phyloP scores from a whole-genome alignment of 2,113 vertebrate species.

The Manacus vitellinus region DNA sequence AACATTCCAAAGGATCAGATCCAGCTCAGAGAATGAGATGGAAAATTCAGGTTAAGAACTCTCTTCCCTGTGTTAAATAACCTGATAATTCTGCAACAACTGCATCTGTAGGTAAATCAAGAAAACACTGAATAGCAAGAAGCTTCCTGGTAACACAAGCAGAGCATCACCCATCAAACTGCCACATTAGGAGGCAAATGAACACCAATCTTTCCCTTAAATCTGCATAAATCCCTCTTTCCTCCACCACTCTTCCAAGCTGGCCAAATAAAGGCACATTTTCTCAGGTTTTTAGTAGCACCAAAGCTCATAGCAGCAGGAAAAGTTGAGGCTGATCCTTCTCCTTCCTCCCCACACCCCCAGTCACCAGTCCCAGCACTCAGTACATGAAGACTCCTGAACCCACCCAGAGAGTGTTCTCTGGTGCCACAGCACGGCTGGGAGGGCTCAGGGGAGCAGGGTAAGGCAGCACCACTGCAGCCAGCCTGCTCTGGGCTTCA shows the following conservation, averaged over 20 bases:
- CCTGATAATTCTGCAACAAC: neutral
- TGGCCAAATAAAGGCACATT: neutral
- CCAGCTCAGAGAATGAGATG: neutral
- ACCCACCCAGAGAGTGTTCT: neutral
- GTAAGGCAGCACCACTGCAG: neutral
- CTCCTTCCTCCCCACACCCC: neutral
- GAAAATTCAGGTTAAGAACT: neutral
- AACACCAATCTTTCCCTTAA: neutral
- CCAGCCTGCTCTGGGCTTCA: fast-evolving
- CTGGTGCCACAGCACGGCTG: too few relatives aligned
- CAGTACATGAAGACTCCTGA: fast-evolving
- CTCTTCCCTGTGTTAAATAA: neutral
- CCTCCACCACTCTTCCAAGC: neutral
- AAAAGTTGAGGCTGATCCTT: neutral
- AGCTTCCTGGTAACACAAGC: neutral
- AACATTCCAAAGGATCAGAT: fast-evolving
- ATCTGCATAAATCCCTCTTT: neutral
- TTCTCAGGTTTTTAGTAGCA: neutral
- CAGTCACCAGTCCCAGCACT: neutral
- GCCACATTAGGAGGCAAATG: neutral
- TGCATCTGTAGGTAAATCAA: neutral
- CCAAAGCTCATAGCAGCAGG: neutral
- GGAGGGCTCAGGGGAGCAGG: neutral
- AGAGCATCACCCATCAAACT: neutral
- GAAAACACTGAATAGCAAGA: neutral